Evolutionary conservation across 2,113 vertebrate genomes (phyloP).

Genomic region (Eidolon helvum): DNA sequence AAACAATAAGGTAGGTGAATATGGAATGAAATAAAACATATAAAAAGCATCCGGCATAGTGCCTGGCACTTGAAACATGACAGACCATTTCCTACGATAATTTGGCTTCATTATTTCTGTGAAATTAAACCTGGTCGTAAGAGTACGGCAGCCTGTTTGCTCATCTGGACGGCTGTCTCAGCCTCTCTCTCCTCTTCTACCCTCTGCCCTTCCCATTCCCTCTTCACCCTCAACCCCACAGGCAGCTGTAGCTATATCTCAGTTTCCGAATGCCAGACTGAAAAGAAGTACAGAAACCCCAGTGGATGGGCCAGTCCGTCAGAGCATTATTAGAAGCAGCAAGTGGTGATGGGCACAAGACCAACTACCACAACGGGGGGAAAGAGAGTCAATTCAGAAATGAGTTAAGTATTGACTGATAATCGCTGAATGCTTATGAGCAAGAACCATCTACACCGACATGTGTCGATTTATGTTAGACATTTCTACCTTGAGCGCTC

Average conservation of each 20-base stretch:
- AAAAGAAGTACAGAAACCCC: neutral
- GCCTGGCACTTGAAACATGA: neutral
- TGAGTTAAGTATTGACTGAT: neutral
- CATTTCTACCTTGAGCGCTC: neutral
- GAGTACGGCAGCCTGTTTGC: neutral
- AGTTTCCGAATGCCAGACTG: neutral
- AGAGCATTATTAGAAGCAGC: neutral
- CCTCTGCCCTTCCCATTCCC: neutral
- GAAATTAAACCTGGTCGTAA: neutral
- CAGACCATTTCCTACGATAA: neutral
- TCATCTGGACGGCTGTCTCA: neutral
- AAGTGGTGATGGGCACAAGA: neutral
- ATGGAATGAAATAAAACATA: neutral
- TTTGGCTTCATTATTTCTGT: neutral
- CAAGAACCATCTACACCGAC: neutral
- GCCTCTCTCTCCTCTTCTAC: neutral
- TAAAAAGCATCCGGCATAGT: neutral
- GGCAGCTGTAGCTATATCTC: neutral
- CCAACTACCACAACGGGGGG: neutral
- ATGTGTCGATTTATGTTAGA: no score
- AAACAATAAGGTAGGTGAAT: neutral
- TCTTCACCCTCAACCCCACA: neutral
- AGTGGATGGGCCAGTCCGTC: neutral
- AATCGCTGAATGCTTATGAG: fast-evolving
- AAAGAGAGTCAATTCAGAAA: neutral